A percentile compares a stretch with the other conserved stretches of the same genome.
Evolutionary conservation across 2,797 vertebrate genomes (phyloP).

Genomic region (Brotula barbata): DNA sequence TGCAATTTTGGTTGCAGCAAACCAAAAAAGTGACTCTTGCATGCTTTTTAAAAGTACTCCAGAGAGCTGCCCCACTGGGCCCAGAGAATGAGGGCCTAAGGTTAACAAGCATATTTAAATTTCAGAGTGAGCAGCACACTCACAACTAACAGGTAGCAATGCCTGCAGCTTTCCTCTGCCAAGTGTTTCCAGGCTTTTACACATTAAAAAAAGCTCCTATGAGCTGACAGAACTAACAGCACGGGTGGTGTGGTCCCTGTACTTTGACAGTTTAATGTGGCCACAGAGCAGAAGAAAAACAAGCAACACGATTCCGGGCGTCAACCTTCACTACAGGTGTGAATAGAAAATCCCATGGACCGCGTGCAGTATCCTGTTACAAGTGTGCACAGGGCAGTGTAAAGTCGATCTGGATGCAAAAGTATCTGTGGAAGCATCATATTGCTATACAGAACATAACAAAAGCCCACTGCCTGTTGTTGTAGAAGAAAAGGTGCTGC

Average conservation of each 20-base stretch:
- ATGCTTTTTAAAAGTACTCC: conserved; percentile 77
- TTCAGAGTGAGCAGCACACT: conserved; percentile 75
- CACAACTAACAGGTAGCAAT: conserved; percentile 67
- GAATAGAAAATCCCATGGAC: conserved; percentile 37
- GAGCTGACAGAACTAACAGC: conserved; percentile 40
- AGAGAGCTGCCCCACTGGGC: conserved; percentile 76
- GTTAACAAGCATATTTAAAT: conserved; percentile 83
- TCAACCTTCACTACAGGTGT: conserved; percentile 55
- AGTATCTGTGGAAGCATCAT: conserved; percentile 58
- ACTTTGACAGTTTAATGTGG: conserved; percentile 36
- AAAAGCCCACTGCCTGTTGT: conserved; percentile 57
- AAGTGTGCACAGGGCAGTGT: conserved; percentile 35
- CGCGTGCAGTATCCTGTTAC: conserved; percentile 38
- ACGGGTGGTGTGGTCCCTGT: conserved; percentile 50
- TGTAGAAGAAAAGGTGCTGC: conserved; percentile 58
- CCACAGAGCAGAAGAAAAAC: conserved; percentile 18
- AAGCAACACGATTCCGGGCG: conserved; percentile 43
- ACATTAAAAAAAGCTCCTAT: conserved; percentile 21
- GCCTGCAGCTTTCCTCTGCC: conserved; percentile 69
- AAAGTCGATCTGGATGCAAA: conserved; percentile 54
- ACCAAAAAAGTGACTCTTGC: conserved; percentile 77
- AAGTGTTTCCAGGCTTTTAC: conserved; percentile 70
- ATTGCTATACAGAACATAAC: conserved; percentile 58
- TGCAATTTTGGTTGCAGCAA: conserved; percentile 68
- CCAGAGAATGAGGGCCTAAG: conserved; percentile 76